Evolutionary conservation across 1,140 invertebrate species (phyloP), one percentile per base, ranked within the genome.

Genomic region (Capitella teleta): DNA sequence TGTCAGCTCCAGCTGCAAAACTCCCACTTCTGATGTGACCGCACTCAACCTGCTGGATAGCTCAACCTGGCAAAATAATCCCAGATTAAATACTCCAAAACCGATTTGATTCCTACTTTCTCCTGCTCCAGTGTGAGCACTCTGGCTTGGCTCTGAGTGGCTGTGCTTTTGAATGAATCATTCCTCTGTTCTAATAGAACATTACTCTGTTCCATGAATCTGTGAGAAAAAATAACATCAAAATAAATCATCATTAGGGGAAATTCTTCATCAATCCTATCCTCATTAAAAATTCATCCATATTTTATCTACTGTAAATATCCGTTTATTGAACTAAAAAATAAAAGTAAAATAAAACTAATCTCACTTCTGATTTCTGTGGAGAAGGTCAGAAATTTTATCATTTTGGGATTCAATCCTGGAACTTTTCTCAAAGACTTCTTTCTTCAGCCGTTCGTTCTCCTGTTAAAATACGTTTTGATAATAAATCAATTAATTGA

Each of bases 201-300:
- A 48, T 70, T 69, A 55, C 67, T 73, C 52, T 74, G 69, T 58
- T 75, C 73, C 8, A 73, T 66, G 63, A 61, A 70, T 51, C 72
- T 74, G 40, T 6, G 53, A 45, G 42, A 40, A 21, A 52, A 53
- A 41, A n/a, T 2, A 4, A 24, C 23, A 16, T 19, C 24, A 21
- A 44, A 28, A 45, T n/a, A 16, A 23, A 43, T 45, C 14, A 37
- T 46, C 5, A 46, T 6, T 16, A 18, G 25, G 6, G 42, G 21
- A 46, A 19, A 23, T 23, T 19, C 1, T 10, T 19, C 12, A n/a
- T 41, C 19, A 8, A 41, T 41, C 12, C 0, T 10, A 41, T 12
- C 12, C 12, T 19, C 12, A 41, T n/a, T 19, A 41, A 16, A 34
- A 10, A 34, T 1, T 10, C 10, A 10, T 34, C 10, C 32, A 0